Base-by-base conservation (phyloP, 2,797 vertebrate species). In the Sus cebifrons region DNA sequence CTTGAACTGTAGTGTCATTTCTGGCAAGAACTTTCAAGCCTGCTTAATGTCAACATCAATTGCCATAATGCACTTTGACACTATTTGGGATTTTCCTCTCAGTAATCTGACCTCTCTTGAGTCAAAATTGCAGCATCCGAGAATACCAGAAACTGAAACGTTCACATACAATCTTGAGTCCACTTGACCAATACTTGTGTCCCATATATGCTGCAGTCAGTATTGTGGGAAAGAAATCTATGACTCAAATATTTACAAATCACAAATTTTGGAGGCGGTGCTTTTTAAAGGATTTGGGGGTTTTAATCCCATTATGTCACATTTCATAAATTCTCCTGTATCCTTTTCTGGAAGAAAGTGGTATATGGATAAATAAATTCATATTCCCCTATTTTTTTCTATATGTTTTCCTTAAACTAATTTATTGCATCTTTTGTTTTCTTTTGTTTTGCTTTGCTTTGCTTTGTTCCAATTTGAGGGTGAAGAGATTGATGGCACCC, bases 1-100 rank as follows among this genome's bases (percentile, higher is more conserved):
- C 92, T 78, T 96, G 89, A 96, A 85, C 75, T 44, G 21, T 32
- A 92, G 82, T 94, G 97, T 97, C 96, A 81, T 90, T 96, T 95
- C 93, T 96, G 95, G 97, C 95, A 95, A 91, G 87, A 89, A 84
- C 85, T 20, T 95, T 94, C 97, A 94, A 86, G 82, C 49, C 94
- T 90, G 96, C 54, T 98, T 86, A 94, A 67, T 74, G 64, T 98
- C 90, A 95, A 20, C 90, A 86, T 97, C 95, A 90, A n/a, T 86
- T 84, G 85, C 62, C 49, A 49, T 97, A 95, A 97, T 89, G 56
- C 29, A 86, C 92, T 83, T 60, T 68, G 97, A 97, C 97, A 93
- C 17, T 27, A 70, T 79, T 82, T 74, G 90, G 93, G 70, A 89
- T 89, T 92, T 96, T 92, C 89, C 15, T n/a, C 74, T 29, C 78